Percentiles rank a stretch among this genome's conserved stretches.
phyloP scores from a whole-genome alignment of 1,140 invertebrate genomes.

The Trachymyrmex septentrionalis region DNA sequence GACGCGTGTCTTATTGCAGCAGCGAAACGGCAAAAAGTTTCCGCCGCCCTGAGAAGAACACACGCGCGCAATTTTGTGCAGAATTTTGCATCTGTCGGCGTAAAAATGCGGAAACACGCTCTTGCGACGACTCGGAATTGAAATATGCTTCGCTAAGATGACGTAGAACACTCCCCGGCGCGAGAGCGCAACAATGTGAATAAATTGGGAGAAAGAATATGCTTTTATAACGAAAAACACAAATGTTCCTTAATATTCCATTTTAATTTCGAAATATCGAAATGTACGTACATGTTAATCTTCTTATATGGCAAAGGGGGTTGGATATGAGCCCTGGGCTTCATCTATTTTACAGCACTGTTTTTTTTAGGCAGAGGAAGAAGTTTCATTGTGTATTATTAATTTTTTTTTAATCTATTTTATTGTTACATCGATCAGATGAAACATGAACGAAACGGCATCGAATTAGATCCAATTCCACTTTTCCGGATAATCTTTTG shows the following conservation, averaged over 20 bases:
- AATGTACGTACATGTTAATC: no score
- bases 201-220: constrained; percentile 30
- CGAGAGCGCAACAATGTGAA: constrained; percentile 31
- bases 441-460: no score
- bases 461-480: no score
- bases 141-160: constrained; percentile 56
- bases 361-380: no score
- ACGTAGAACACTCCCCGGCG: constrained; percentile 14
- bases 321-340: no score
- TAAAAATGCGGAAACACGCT: constrained; percentile 48
- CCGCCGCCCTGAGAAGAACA: background rate
- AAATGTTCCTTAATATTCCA: background rate
- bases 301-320: no score
- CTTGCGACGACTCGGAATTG: constrained; percentile 50
- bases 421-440: no score
- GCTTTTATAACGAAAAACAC: constrained; percentile 16
- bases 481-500: no score
- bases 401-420: no score
- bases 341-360: no score
- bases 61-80: constrained; percentile 48
- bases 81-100: constrained; percentile 47
- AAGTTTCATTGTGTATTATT: no score
- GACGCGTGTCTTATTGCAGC: constrained; percentile 60
- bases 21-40: constrained; percentile 51
- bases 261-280: constrained; percentile 30